phyloP scores from a whole-genome alignment of 1,140 invertebrate species.

The Mycetomoellerius zeteki region DNA sequence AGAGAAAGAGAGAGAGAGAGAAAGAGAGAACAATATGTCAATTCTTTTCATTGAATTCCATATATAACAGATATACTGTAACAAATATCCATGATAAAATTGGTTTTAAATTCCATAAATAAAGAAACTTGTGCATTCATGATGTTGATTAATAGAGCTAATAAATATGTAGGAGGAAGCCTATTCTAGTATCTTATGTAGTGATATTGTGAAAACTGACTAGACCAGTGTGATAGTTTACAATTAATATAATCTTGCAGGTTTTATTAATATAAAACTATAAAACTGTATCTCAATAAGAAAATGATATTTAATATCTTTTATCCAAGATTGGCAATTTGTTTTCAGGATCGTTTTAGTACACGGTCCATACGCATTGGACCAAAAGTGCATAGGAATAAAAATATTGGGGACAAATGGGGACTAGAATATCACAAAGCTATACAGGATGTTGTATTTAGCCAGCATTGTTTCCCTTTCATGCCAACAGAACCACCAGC shows the following conservation, averaged over 20 bases:
- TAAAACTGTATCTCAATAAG: not conserved
- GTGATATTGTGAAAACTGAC: not conserved
- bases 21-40: conserved; percentile 20
- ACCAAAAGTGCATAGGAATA: conserved; percentile 77
- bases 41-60: conserved; percentile 53
- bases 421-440: conserved; percentile 76
- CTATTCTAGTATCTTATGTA: not conserved
- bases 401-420: conserved; percentile 73
- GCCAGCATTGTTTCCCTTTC: conserved; percentile 72
- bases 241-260: not conserved
- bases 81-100: conserved; percentile 50
- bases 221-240: not conserved
- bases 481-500: conserved; percentile 75
- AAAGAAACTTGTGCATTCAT: conserved; percentile 13
- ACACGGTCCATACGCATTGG: not conserved
- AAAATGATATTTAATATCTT: not conserved
- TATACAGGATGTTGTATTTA: conserved; percentile 80
- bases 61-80: conserved; percentile 22
- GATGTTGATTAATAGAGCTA: conserved; percentile 32
- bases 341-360: conserved; percentile 11
- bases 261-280: not conserved
- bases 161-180: not conserved
- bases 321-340: conserved; percentile 4
- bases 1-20: too few species aligned
- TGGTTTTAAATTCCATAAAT: not conserved